A percentile compares a stretch with the other conserved stretches of the same genome.
These are phyloP conservation scores for Eriosoma lanigerum DNA, from an alignment of 1,140 invertebrate genomes.

Conservation along the genomic window DNA sequence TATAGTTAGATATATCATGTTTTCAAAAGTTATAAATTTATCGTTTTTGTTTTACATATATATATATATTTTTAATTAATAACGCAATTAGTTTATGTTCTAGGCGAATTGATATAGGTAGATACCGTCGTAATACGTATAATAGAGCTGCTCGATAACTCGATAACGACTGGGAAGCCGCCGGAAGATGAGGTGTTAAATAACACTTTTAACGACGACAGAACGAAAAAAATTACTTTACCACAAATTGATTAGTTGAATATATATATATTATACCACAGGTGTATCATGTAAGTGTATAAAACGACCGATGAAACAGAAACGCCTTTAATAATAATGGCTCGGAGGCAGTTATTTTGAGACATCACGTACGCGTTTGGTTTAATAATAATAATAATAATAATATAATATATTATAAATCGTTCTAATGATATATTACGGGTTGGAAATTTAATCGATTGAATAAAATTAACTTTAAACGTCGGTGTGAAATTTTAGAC, in stretches of 20 bases:
- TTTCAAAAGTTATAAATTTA: neutral
- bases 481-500: conserved; percentile 19
- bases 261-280: neutral
- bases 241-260: conserved; percentile 35
- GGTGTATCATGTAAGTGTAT: no score
- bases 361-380: conserved; percentile 16
- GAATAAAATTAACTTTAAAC: conserved; percentile 33
- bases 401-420: conserved; percentile 8
- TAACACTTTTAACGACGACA: conserved; percentile 5
- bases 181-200: conserved; percentile 30
- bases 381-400: neutral
- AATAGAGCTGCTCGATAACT: neutral
- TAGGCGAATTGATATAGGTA: neutral
- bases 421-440: conserved; percentile 27
- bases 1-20: no score
- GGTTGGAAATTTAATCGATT: conserved; percentile 30
- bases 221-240: conserved; percentile 37
- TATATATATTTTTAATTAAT: conserved; percentile 13
- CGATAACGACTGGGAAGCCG: neutral
- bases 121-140: no score
- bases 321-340: conserved; percentile 44
- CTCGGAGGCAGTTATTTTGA: conserved; percentile 14
- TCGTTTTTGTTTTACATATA: neutral
- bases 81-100: neutral
- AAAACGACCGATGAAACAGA: neutral